Evolutionary conservation across 2,888 invertebrate species (phyloP), one percentile per base, ranked within the genome.

Genomic region (Drosophila subsilvestris): DNA sequence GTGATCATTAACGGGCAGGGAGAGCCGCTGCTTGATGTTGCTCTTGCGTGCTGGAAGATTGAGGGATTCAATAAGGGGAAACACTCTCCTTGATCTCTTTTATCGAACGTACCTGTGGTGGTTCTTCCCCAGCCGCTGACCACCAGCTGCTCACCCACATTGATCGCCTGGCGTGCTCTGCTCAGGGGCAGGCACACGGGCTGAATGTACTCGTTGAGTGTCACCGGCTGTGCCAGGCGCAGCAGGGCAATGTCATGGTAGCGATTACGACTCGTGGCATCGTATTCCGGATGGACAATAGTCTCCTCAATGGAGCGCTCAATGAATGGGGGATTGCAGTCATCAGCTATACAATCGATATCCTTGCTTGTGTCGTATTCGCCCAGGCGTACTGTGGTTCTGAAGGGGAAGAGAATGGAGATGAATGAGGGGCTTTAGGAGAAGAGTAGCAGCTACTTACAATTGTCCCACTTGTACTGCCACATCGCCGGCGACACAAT

Each of bases 161-260:
- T 90, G 50, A 92, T 90, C 1, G 68, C 86, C 25, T 78, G 90
- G 25, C 90, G 91, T 37, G 90, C 88, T 3, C 56, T 82, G 44
- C 75, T 45, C 42, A 91, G 67, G 17, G 95, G 95, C 42, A 95
- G 79, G 70, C 95, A 95, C 43, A 95, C 93, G 0, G 95, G 95
- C 65, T 92, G 92, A 22, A 94, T 92, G 74, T 91, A 95, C 84
- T 93, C 94, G 9, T 80, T 94, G 73, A 93, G 94, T 2, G 85
- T 59, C 0, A 95, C 94, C 18, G 94, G 92, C 3, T 89, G 82
- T 0, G 92, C 84, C 1, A 97, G 92, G 62, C 96, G 93, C 20
- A 97, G 82, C 14, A 97, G 91, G 0, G 95, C 96, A 54, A 97
- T 96, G 84, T 97, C 96, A 86, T 96, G 92, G 55, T 93, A 93